Percentiles rank a stretch among this genome's conserved stretches.
phyloP scores from a whole-genome alignment of 2,888 invertebrate species.

The Diogma glabrata region DNA sequence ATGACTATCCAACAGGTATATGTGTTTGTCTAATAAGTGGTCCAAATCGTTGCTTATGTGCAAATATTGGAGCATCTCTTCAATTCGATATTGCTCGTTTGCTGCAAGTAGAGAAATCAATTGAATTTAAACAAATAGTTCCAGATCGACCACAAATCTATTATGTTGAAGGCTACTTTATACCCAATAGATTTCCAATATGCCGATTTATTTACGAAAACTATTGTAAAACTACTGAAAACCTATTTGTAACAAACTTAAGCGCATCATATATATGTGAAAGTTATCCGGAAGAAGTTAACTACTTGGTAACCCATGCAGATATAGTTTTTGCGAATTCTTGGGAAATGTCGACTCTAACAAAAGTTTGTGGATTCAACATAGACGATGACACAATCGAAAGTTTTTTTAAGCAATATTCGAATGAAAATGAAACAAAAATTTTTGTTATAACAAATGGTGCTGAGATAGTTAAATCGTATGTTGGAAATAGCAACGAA shows the following conservation, averaged over 20 bases:
- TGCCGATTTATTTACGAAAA: constrained; percentile 36
- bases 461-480: constrained; percentile 36
- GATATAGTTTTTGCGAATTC: constrained; percentile 45
- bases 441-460: constrained; percentile 54
- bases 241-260: constrained; percentile 40
- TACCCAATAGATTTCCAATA: constrained; percentile 39
- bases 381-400: constrained; percentile 21
- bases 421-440: constrained; percentile 27
- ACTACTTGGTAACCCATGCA: constrained; percentile 36
- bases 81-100: constrained; percentile 29
- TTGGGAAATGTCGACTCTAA: constrained; percentile 40
- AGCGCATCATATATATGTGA: constrained; percentile 43
- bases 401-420: constrained; percentile 22
- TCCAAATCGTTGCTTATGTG: constrained; percentile 38
- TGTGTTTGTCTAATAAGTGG: constrained; percentile 40
- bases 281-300: constrained; percentile 32
- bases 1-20: constrained; percentile 38
- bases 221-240: constrained; percentile 31
- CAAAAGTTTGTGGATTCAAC: constrained; percentile 24
- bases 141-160: constrained; percentile 30
- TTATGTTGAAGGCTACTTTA: constrained; percentile 47
- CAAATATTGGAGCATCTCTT: constrained; percentile 44
- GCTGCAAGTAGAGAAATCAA: constrained; percentile 21
- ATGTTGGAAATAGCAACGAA: constrained; percentile 21
- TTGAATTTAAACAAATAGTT: constrained; percentile 12